A percentile compares a stretch with the other conserved stretches of the same genome.
Evolutionary conservation across 2,888 invertebrate species (phyloP).

Genomic region (Pseudococcus viburni): DNA sequence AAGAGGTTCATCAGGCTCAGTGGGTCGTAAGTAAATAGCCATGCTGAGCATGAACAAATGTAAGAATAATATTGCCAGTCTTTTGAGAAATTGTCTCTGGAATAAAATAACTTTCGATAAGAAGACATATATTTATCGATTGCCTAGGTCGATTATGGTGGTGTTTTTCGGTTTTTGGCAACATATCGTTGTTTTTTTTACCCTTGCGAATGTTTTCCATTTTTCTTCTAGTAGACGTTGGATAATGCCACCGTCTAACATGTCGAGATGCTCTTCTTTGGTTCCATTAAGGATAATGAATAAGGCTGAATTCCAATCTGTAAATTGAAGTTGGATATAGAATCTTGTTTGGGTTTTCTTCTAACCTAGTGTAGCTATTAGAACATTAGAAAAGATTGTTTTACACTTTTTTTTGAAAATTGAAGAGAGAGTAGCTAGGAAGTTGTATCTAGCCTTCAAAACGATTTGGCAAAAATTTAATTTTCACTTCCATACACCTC

Average conservation of each 20-base stretch:
- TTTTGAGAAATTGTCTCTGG: slow-evolving; percentile 92
- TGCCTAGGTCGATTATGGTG: background rate
- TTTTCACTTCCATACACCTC: no score
- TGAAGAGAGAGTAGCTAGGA: no score
- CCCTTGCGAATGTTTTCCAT: slow-evolving; percentile 98
- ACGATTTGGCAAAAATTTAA: no score
- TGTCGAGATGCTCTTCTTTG: slow-evolving; percentile 97
- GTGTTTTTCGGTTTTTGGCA: background rate
- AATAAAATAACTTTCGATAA: slow-evolving; percentile 67
- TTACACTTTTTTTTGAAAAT: no score
- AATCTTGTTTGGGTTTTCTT: background rate
- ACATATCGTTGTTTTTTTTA: slow-evolving; percentile 71
- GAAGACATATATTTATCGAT: background rate
- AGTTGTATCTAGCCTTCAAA: no score
- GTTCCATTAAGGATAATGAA: slow-evolving; percentile 98
- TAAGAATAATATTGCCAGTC: slow-evolving; percentile 87
- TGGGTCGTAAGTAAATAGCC: slow-evolving; percentile 92
- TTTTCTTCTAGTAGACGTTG: slow-evolving; percentile 97
- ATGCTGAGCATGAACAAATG: slow-evolving; percentile 90
- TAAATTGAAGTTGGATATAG: slow-evolving; percentile 67
- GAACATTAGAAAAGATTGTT: no score
- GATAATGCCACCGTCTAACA: slow-evolving; percentile 98
- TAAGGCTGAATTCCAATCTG: slow-evolving; percentile 98
- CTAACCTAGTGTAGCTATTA: no score
- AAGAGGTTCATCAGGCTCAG: slow-evolving; percentile 75